Conservation (phyloP, 37 sponge, comb jelly and placozoan species). For the Beroe ovata region DNA sequence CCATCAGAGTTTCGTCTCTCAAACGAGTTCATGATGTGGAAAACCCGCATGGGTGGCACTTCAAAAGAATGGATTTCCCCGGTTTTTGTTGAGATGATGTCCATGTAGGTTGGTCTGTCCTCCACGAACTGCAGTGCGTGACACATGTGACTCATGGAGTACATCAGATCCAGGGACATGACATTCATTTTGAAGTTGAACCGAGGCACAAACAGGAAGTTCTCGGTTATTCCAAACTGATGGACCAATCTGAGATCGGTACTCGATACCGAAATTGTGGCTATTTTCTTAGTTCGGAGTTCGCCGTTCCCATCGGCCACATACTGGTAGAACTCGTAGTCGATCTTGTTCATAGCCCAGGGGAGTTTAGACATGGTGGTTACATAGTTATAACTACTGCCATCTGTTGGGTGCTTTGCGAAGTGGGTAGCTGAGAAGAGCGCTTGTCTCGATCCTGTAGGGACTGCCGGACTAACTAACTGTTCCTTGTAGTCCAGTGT, state of each 20-base stretch:
- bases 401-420: slow-evolving; percentile 4
- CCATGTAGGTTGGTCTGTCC: slow-evolving; percentile 13
- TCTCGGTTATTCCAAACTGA: slow-evolving; percentile 15
- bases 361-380: background rate
- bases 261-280: background rate
- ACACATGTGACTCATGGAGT: slow-evolving; percentile 1
- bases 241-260: slow-evolving; percentile 25
- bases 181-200: background rate
- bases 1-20: slow-evolving; percentile 20
- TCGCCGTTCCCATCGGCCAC: background rate
- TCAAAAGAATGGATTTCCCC: background rate
- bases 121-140: background rate
- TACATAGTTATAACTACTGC: slow-evolving; percentile 24
- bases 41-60: background rate
- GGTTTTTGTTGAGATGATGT: slow-evolving; percentile 29
- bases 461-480: background rate
- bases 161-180: background rate
- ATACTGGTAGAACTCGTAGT: slow-evolving; percentile 17
- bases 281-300: background rate
- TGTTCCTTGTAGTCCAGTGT: background rate
- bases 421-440: slow-evolving; percentile 56
- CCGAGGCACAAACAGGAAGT: slow-evolving; percentile 25
- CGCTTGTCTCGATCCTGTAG: background rate
- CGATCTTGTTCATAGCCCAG: background rate
- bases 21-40: slow-evolving; percentile 39